Base-by-base conservation (phyloP, 2,888 invertebrate genomes). In the Limnephilus auricula region DNA sequence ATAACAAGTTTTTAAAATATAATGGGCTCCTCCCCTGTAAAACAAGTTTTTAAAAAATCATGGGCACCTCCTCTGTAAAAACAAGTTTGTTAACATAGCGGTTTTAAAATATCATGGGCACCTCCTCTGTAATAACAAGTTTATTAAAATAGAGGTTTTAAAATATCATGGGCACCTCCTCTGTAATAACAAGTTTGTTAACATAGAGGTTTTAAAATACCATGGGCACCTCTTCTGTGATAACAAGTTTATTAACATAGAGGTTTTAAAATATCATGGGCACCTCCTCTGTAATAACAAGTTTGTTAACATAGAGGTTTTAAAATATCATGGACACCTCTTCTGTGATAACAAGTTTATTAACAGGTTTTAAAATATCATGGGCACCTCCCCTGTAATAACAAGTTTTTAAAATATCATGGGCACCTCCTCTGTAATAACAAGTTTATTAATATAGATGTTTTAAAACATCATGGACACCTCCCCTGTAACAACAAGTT, bases 251-350 rank as follows among this genome's bases (percentile, higher is more conserved):
- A 45, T 12, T 12, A 13, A 45, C 13, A 13, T 13, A 9, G 37
- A 37, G 37, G 37, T n/a, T n/a, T n/a, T n/a, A n/a, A n/a, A n/a
- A n/a, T 9, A 80, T 10, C 12, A 45, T 79, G n/a, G 25, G 15
- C 4, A 89, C 45, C 40, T 89, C 30, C 45, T 79, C 89, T 89
- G 80, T n/a, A 80, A 80, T 9, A 79, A 80, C 50, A 50, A 50
- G 50, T 50, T 12, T 45, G 13, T 12, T 12, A 13, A 45, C 13
- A 13, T 13, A 9, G 37, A 37, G 37, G 37, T n/a, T n/a, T n/a
- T n/a, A n/a, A n/a, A n/a, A n/a, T 9, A 80, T 10, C 12, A 45
- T 79, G n/a, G 25, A 9, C 4, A 89, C 45, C 40, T 89, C 30
- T 31, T 79, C 89, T 89, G 80, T n/a, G 45, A 80, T 9, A 79